Evolutionary conservation across 2,113 vertebrate species (phyloP).

Genomic region (Phalacrocorax carbo): DNA sequence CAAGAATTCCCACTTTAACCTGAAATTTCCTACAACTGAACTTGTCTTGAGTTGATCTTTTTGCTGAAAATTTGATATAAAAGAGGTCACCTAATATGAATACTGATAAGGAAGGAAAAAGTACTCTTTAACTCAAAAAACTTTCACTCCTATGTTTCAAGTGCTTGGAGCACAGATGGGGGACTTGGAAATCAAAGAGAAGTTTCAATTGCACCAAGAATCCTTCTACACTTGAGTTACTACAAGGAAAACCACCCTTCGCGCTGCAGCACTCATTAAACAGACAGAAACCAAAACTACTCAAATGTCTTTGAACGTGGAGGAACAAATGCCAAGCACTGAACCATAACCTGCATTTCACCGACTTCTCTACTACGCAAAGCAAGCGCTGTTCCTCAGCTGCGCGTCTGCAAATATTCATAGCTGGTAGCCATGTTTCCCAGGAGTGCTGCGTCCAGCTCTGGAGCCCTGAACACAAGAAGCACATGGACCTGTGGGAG

Average conservation of each 20-base stretch:
- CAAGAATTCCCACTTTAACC: background rate
- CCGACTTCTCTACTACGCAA: background rate
- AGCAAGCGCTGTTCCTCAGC: background rate
- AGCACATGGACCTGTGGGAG: too few species aligned
- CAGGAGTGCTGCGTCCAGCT: too few species aligned
- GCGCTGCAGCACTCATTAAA: background rate
- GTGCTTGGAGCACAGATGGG: background rate
- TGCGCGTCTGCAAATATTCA: background rate
- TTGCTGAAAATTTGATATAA: background rate
- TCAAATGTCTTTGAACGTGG: background rate
- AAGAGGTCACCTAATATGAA: background rate
- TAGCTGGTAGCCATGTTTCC: background rate
- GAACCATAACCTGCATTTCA: background rate
- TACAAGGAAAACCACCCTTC: background rate
- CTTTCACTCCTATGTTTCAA: background rate
- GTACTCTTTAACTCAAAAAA: background rate
- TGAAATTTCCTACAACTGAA: background rate
- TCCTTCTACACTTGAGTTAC: background rate
- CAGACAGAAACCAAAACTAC: background rate
- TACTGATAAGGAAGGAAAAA: background rate
- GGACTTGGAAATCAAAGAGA: background rate
- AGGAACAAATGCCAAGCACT: background rate
- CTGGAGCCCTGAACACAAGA: too few species aligned
- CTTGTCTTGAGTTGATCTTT: background rate
- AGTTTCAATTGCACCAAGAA: background rate